phyloP scores from a whole-genome alignment of 2,113 vertebrate species.

The Gallinago media region DNA sequence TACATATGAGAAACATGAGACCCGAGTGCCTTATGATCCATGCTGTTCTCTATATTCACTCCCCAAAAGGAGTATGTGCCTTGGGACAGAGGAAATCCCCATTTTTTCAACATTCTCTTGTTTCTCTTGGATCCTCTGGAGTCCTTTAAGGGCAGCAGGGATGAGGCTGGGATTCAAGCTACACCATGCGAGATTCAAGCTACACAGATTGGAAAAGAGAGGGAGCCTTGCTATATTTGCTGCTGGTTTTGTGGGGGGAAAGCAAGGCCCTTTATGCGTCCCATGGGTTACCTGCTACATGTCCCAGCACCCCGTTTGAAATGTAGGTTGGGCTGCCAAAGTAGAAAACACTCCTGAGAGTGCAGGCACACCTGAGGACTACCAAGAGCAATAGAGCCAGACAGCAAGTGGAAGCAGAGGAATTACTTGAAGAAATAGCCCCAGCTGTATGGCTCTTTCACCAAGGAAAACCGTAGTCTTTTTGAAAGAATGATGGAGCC shows the following conservation, averaged over 20 bases:
- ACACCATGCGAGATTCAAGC: background rate
- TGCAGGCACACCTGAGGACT: background rate
- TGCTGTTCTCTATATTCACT: background rate
- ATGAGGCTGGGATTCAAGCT: background rate
- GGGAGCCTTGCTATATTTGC: background rate
- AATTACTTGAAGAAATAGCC: background rate
- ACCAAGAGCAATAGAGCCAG: background rate
- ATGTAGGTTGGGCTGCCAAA: background rate
- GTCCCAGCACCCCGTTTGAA: background rate
- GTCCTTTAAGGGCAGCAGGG: background rate
- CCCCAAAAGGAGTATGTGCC: background rate
- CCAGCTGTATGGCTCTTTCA: background rate
- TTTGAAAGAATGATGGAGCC: background rate
- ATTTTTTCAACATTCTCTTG: background rate
- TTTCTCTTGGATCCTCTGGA: background rate
- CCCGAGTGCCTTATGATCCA: conserved; percentile 7
- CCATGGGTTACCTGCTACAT: background rate
- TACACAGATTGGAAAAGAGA: background rate
- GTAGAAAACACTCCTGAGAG: background rate
- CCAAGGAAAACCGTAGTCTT: background rate
- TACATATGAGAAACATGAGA: conserved; percentile 36
- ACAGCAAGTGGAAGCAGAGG: background rate
- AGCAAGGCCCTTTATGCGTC: background rate
- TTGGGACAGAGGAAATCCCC: background rate
- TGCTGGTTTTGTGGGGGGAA: background rate